Evolutionary conservation across 2,888 invertebrate genomes (phyloP).

Genomic region (Pardosa pseudoannulata): DNA sequence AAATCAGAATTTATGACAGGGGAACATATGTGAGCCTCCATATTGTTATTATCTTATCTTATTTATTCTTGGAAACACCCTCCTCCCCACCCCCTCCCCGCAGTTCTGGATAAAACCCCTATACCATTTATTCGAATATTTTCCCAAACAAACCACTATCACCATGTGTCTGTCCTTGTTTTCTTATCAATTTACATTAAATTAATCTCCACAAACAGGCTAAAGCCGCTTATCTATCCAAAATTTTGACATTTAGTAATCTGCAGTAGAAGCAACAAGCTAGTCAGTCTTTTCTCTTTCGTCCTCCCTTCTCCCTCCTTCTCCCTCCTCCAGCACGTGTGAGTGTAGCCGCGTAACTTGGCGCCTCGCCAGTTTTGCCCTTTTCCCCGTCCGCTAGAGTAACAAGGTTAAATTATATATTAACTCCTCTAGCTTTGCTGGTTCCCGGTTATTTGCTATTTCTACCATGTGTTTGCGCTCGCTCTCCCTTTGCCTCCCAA

Average conservation of each 20-base stretch:
- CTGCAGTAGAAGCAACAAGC: conserved; percentile 12
- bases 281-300: not conserved
- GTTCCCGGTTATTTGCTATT: conserved; percentile 10
- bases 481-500: not conserved
- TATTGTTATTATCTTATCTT: no score
- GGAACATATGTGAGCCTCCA: no score
- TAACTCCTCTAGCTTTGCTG: conserved; percentile 6
- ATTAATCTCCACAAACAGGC: not conserved
- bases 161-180: not conserved
- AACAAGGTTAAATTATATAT: conserved; percentile 67
- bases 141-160: not conserved
- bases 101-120: not conserved
- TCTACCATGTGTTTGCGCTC: conserved; percentile 12
- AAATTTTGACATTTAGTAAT: conserved; percentile 12
- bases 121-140: not conserved
- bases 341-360: conserved; percentile 17
- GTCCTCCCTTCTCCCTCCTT: not conserved
- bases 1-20: no score
- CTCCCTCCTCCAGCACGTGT: not conserved
- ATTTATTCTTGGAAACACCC: no score
- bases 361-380: conserved; percentile 26
- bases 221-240: not conserved
- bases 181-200: conserved; percentile 13
- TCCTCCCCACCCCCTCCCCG: no score
- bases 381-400: conserved; percentile 8